Evolutionary conservation across 2,888 invertebrate genomes (phyloP).

Genomic region (Timema podura): DNA sequence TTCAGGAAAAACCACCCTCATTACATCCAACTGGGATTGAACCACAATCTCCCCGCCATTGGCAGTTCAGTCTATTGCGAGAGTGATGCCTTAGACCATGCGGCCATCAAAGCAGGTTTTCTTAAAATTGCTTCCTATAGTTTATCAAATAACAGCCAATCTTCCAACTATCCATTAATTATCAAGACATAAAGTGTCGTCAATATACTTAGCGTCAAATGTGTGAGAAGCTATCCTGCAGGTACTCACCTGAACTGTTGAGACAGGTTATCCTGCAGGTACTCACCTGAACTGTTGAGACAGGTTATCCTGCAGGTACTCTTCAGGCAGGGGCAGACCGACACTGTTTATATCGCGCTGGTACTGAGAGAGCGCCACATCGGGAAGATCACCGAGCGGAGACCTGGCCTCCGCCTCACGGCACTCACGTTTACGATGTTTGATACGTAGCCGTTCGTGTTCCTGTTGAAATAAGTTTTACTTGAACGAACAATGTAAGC

Average conservation of each 20-base stretch:
- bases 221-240: background rate
- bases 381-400: background rate
- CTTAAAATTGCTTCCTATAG: too few relatives aligned
- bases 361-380: constrained; percentile 19
- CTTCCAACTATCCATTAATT: too few relatives aligned
- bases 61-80: too few relatives aligned
- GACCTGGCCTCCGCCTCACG: constrained; percentile 17
- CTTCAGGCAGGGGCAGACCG: constrained; percentile 35
- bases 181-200: background rate
- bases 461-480: constrained; percentile 24
- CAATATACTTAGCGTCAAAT: background rate
- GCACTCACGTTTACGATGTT: constrained; percentile 32
- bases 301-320: constrained; percentile 15
- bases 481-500: too few relatives aligned
- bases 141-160: too few relatives aligned
- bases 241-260: constrained; percentile 32
- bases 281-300: constrained; percentile 32
- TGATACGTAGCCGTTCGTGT: constrained; percentile 29
- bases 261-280: constrained; percentile 12
- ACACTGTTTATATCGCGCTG: constrained; percentile 37
- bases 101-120: too few relatives aligned
- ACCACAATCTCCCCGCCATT: too few relatives aligned
- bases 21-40: too few relatives aligned
- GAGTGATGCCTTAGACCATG: too few relatives aligned
- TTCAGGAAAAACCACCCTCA: too few relatives aligned